Base-by-base conservation (phyloP, 2,797 vertebrate genomes). In the Hemitrygon akajei region DNA sequence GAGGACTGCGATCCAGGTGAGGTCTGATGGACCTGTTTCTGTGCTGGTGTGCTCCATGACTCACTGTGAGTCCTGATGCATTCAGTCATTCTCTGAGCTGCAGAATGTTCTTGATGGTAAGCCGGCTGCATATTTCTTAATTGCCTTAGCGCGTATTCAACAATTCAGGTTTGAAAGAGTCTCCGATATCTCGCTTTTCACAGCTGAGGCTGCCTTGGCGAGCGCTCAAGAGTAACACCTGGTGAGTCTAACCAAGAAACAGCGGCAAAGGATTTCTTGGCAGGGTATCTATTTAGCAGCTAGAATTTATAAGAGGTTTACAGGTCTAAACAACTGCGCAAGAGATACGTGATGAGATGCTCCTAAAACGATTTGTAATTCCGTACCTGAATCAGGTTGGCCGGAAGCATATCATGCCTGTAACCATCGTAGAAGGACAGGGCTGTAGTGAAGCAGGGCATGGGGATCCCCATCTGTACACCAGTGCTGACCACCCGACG, bases 371-470 rank as follows among this genome's bases (percentile, higher is more conserved):
- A 12, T 27, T 12, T 7, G 71, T 58, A 20, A 2, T 81, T 0
- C 16, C 95, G 95, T 94, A 99, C 99, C 98, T 99, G 99, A 22
- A 99, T 97, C 93, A 99, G 97, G 97, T 99, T 99, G 63, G 99
- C 99, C 0, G 99, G 99, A 77, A 99, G 95, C 96, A 96, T 95
- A 37, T 97, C 96, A 0, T 98, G 98, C 94, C 99, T 97, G 97
- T 99, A 99, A 0, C 99, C 99, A 0, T 99, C 99, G 0, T 98
- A 99, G 97, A 99, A 99, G 94, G 99, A 98, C 94, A 99, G 96
- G 0, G 99, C 99, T 0, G 99, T 99, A 94, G 98, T 98, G 97
- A 99, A 99, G 94, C 98, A 99, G 63, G 99, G 99, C 98, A 99
- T 98, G 2, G 99, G 99, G 95, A 99, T 98, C 12, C 98, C 99